phyloP scores from a whole-genome alignment of 2,888 invertebrate genomes.

The Carpatolechia fugitivella region DNA sequence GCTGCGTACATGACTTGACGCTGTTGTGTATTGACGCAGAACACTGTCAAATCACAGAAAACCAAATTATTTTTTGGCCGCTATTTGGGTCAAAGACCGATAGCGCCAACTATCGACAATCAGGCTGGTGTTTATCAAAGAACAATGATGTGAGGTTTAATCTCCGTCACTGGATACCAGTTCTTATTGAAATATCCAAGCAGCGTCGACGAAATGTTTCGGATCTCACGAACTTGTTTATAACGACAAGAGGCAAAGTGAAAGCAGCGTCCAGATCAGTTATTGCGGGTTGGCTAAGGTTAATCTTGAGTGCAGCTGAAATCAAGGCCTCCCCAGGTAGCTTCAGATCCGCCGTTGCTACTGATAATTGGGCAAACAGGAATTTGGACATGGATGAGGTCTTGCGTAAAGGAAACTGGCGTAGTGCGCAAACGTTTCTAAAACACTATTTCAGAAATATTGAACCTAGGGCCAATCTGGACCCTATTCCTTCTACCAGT shows the following conservation, averaged over 20 bases:
- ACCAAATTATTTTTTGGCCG: conserved; percentile 12
- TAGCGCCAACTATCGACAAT: not conserved
- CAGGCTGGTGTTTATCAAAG: conserved; percentile 6
- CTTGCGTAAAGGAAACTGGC: not conserved
- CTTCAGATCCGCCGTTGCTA: not conserved
- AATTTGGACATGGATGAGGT: not conserved
- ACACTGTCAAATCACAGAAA: not conserved
- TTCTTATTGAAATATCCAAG: not conserved
- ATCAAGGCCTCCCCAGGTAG: not conserved
- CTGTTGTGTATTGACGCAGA: not conserved
- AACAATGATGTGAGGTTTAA: not conserved
- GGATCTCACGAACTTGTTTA: not conserved
- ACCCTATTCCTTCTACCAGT: not conserved
- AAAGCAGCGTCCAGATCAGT: not conserved
- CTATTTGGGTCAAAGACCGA: conserved; percentile 10
- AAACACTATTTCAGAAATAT: not conserved
- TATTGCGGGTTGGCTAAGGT: not conserved
- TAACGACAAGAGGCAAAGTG: not conserved
- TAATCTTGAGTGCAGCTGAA: not conserved
- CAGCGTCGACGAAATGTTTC: not conserved
- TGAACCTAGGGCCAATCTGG: not conserved
- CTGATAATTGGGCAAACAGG: not conserved
- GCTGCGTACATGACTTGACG: not conserved
- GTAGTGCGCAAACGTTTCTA: not conserved
- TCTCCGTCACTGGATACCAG: not conserved